Base-by-base conservation (phyloP, 2,888 invertebrate genomes). In the Phengaris arion region DNA sequence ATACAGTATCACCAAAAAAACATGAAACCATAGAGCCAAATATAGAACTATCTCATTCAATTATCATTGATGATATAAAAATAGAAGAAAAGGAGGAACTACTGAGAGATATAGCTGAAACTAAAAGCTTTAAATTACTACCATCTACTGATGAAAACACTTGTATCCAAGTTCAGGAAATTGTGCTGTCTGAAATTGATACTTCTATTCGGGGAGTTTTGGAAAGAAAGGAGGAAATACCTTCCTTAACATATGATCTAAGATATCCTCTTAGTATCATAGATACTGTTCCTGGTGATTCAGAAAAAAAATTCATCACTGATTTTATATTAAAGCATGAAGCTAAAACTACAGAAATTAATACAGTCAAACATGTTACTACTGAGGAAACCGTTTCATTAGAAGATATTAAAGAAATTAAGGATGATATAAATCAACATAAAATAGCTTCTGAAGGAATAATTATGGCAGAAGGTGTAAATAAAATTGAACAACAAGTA, bases 11-110 rank as follows among this genome's bases (percentile, higher is more conserved):
- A 78, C 81, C 79, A 82, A 86, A 80, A 79, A 84, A 81, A 79
- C 84, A 55, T 57, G 79, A 76, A 81, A 84, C 76, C 77, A 87
- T 78, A 75, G 79, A 77, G 68, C 79, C 77, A 80, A 86, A 80
- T 78, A 76, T 80, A 76, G 84, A 83, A 81, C 77, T 92, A 52
- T 87, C 93, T 75, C 94, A 94, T 83, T 92, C 95, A 82, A 79
- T 96, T 59, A 90, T 94, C 76, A 85, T 95, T 12, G 92, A 89
- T 13, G 94, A 95, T 85, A 85, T 88, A 52, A 85, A 93, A 80
- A 82, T 87, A 74, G 89, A 85, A 54, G 95, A 95, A 78, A 92
- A 89, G 79, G 94, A 94, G 88, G 79, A 81, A 6, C 51, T 75
- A 3, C 78, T 86, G 15, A 80, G 84, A 76, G 76, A 55, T 75